phyloP scores from a whole-genome alignment of 1,140 invertebrate species.

The Gryllus bimaculatus region DNA sequence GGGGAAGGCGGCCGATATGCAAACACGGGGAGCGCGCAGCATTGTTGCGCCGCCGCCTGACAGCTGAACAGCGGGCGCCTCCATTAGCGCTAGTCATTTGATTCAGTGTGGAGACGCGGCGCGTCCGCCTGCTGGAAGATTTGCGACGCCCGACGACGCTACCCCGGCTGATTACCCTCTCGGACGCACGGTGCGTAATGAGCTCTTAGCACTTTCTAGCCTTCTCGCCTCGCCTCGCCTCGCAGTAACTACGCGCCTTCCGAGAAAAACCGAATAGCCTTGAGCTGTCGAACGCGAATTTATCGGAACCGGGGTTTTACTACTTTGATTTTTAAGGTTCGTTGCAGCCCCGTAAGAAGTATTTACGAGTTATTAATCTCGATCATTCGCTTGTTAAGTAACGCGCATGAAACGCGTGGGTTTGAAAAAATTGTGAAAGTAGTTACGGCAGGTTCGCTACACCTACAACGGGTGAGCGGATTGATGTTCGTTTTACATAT shows the following conservation, averaged over 20 bases:
- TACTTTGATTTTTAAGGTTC: background rate
- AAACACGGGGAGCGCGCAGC: too few species aligned
- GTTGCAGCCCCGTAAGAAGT: background rate
- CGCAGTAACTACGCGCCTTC: background rate
- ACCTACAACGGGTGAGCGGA: background rate
- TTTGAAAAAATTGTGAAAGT: background rate
- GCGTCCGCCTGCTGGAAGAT: too few species aligned
- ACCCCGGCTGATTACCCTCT: too few species aligned
- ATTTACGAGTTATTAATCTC: background rate
- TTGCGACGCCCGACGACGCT: too few species aligned
- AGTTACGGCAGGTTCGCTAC: background rate
- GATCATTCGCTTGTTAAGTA: background rate
- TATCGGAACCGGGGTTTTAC: background rate
- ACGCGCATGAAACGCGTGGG: too few species aligned
- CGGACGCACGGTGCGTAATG: too few species aligned
- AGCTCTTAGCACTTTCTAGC: background rate
- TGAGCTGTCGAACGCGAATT: background rate
- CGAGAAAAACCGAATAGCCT: background rate
- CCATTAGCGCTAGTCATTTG: too few species aligned
- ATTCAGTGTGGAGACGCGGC: too few species aligned
- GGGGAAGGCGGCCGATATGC: too few species aligned
- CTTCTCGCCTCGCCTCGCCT: background rate
- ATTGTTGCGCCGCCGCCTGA: too few species aligned
- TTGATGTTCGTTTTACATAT: too few species aligned
- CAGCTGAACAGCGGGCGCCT: too few species aligned